Base-by-base conservation (phyloP, 2,888 invertebrate species). In the Volucella bombylans region DNA sequence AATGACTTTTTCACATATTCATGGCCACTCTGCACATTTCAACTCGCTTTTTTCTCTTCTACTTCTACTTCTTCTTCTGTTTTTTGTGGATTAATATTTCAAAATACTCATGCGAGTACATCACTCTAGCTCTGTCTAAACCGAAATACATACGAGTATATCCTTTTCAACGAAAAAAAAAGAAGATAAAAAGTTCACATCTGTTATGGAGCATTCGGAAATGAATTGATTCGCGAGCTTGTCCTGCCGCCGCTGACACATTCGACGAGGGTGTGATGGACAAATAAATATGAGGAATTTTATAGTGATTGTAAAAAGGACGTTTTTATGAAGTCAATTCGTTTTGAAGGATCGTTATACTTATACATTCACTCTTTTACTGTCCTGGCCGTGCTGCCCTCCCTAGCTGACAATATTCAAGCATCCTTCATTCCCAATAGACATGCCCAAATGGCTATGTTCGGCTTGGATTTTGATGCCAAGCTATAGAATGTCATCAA, bases 251-350 rank as follows among this genome's bases (percentile, higher is more conserved):
- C 45, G 15, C 61, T 45, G 52, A 54, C 38, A 65, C 31, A 15
- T 64, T 8, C 18, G 45, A 39, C 15, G 3, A 23, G 15, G 31
- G 45, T 49, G 15, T 45, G 54, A 73, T 59, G 79, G 52, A 45
- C 69, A 74, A 74, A 83, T 83, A 79, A 82, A 82, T 73, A 69
- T 80, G 45, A 80, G 64, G 61, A 65, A 77, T 85, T 85, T 85
- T 71, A 81, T 85, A 85, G 81, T 76, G 71, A 67, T 69, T 79
- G 80, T 80, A 69, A 83, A 74, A 74, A 62, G 71, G 47, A 67
- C 43, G 54, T 73, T 85, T 85, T 81, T 81, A 85, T 85, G 65
- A 47, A 68, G 81, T 76, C 81, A 85, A 81, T 85, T 85, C 62
- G 71, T 81, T 71, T 68, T 65, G 57, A 73, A 82, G 45, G 52